Conservation (phyloP, 2,113 vertebrate species). For the Todiramphus chloris region DNA sequence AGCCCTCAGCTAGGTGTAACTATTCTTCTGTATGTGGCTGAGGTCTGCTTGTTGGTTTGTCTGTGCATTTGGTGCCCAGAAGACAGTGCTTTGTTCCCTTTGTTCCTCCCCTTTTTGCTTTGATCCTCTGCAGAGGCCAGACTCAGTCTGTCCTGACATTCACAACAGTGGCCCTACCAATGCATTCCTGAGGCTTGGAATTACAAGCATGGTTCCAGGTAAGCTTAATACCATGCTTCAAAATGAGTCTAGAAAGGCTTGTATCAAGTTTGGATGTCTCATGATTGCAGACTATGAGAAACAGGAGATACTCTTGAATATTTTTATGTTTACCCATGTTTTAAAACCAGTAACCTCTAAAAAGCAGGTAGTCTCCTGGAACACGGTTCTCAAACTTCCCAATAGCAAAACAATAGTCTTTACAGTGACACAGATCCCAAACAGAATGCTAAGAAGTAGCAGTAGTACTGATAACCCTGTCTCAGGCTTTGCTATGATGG, state of each 20-base stretch:
- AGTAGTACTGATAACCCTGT: background rate
- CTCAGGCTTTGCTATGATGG: background rate
- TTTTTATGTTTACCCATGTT: background rate
- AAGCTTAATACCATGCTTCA: background rate
- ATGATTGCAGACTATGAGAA: background rate
- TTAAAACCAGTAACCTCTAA: background rate
- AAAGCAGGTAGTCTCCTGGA: background rate
- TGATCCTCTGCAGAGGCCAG: background rate
- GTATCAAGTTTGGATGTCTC: background rate
- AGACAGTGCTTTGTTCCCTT: rapidly evolving
- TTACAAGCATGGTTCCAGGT: background rate
- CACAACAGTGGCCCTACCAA: background rate
- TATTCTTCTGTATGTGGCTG: background rate
- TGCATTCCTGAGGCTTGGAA: background rate
- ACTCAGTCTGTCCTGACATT: background rate
- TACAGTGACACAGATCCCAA: background rate
- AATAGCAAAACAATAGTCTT: background rate
- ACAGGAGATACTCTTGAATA: background rate
- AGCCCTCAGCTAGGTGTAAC: background rate
- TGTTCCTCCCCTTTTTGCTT: background rate
- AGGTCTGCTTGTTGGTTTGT: background rate
- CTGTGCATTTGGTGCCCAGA: background rate
- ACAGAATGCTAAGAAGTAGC: background rate
- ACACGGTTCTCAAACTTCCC: background rate
- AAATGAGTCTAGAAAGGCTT: background rate